Conservation (phyloP, 2,797 vertebrate genomes). For the Vespertilio murinus region DNA sequence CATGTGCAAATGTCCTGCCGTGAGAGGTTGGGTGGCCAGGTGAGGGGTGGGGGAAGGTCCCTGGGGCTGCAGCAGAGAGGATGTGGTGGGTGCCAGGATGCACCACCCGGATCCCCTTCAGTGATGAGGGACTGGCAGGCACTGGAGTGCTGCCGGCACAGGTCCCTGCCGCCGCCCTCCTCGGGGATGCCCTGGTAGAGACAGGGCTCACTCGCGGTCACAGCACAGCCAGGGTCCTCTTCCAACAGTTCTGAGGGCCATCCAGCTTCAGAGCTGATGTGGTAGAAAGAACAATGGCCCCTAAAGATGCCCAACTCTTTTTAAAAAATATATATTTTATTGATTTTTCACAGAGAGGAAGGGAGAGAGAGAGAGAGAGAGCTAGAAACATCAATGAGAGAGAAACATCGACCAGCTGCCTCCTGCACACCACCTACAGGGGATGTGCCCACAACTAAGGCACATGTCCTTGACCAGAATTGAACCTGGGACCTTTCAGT, state of each 20-base stretch:
- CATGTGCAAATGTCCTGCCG: not conserved
- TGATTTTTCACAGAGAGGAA: too few relatives aligned
- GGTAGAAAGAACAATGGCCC: not conserved
- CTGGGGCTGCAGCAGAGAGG: too few relatives aligned
- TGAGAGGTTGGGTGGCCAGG: not conserved
- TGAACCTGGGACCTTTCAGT: too few relatives aligned
- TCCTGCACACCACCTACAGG: too few relatives aligned
- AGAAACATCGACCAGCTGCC: too few relatives aligned
- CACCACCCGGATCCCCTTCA: not conserved
- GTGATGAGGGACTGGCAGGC: not conserved
- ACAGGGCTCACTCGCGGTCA: not conserved
- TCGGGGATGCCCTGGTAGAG: not conserved
- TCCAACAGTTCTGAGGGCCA: not conserved
- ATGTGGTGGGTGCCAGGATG: not conserved
- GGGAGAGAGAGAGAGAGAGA: too few relatives aligned
- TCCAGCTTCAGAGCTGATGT: too few relatives aligned
- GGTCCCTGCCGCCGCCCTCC: not conserved
- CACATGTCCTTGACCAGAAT: too few relatives aligned
- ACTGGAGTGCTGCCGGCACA: fast-evolving
- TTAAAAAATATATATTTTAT: too few relatives aligned
- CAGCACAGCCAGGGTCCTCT: not conserved
- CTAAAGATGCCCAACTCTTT: not conserved
- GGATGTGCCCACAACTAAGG: too few relatives aligned
- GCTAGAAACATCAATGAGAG: too few relatives aligned
- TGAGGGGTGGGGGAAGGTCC: not conserved